These are phyloP conservation scores for Sigmodon hispidus DNA, from an alignment of 2,113 vertebrate genomes.

Conservation along the genomic window DNA sequence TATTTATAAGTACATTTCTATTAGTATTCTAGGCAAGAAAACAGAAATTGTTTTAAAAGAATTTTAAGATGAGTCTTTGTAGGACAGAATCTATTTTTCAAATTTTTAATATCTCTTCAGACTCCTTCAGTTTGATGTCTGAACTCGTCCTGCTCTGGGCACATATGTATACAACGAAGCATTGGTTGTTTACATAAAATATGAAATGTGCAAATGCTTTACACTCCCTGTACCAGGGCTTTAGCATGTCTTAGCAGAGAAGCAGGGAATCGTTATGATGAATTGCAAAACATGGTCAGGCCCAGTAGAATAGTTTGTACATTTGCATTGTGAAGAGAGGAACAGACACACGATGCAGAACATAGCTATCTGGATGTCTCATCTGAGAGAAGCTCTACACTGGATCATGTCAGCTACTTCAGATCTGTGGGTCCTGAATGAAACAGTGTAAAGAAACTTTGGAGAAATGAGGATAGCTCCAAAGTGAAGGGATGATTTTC, in stretches of 20 bases:
- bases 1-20: not conserved
- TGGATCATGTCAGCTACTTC: slow-evolving; percentile 18
- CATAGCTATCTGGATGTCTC: not conserved
- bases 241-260: slow-evolving; percentile 42
- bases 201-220: slow-evolving; percentile 8
- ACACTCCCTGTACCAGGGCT: not conserved
- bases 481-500: slow-evolving; percentile 4
- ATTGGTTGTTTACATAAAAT: not conserved
- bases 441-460: slow-evolving; percentile 57
- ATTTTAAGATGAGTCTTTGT: not conserved
- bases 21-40: slow-evolving; percentile 23
- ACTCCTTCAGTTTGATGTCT: not conserved
- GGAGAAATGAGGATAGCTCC: slow-evolving; percentile 69
- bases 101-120: slow-evolving; percentile 4
- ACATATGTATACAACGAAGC: not conserved
- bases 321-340: slow-evolving; percentile 17
- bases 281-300: not conserved
- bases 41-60: not conserved
- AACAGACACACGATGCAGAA: not conserved
- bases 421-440: slow-evolving; percentile 19
- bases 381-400: not conserved
- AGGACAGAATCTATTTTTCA: slow-evolving; percentile 16
- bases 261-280: not conserved
- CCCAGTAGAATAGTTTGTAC: not conserved
- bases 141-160: not conserved